Evolutionary conservation across 2,888 invertebrate genomes (phyloP).

Genomic region (Lysandra bellargus): DNA sequence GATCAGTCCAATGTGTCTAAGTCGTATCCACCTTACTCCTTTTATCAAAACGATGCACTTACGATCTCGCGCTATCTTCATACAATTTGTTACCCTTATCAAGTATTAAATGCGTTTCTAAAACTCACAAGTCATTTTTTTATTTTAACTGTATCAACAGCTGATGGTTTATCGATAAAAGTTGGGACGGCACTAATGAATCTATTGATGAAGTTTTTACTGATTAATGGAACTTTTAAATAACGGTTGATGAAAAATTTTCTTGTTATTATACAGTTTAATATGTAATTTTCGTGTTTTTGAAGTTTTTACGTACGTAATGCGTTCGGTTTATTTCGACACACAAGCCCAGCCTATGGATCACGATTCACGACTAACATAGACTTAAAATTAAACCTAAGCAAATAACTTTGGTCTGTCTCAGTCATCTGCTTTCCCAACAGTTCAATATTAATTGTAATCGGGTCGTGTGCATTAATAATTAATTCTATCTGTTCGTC

Average conservation of each 20-base stretch:
- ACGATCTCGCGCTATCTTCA: constrained; percentile 79
- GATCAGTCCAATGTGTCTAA: too few relatives aligned
- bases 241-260: constrained; percentile 5
- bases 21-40: constrained; percentile 28
- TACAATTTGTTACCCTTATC: constrained; percentile 81
- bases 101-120: constrained; percentile 79
- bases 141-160: constrained; percentile 69
- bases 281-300: too few relatives aligned
- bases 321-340: too few relatives aligned
- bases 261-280: not conserved
- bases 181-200: not conserved
- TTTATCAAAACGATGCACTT: constrained; percentile 78
- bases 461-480: too few relatives aligned
- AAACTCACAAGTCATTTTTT: constrained; percentile 63
- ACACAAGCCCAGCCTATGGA: too few relatives aligned
- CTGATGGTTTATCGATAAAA: constrained; percentile 27
- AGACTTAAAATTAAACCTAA: too few relatives aligned
- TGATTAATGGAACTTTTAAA: constrained; percentile 4
- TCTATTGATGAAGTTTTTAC: constrained; percentile 15
- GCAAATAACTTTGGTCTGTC: too few relatives aligned
- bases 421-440: too few relatives aligned
- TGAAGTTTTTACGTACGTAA: too few relatives aligned
- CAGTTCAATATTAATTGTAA: too few relatives aligned
- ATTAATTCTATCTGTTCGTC: too few relatives aligned
- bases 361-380: too few relatives aligned